These are phyloP conservation scores for Oreocharis arfaki DNA, from an alignment of 2,113 vertebrate species.

Conservation along the genomic window DNA sequence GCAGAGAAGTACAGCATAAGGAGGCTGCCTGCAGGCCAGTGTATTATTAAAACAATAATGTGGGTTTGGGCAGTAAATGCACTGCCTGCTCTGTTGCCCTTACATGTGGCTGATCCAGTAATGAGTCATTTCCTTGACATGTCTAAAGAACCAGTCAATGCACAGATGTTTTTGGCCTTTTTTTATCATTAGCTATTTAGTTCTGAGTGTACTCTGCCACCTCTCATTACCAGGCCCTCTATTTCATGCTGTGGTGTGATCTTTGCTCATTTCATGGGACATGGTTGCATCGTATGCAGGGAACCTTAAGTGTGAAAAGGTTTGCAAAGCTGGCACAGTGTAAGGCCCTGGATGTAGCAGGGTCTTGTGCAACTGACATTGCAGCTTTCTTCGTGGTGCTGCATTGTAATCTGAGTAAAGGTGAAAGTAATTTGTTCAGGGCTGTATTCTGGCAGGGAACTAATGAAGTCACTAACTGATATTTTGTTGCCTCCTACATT, in stretches of 20 bases:
- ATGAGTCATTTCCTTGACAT: neutral
- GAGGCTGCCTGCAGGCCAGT: neutral
- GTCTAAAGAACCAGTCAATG: neutral
- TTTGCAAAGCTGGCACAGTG: neutral
- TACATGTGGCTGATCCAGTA: neutral
- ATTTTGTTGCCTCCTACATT: neutral
- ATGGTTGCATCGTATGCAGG: rapidly evolving
- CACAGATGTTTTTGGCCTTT: neutral
- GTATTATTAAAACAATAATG: neutral
- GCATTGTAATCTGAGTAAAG: neutral
- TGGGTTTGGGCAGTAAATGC: neutral
- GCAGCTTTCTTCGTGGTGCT: neutral
- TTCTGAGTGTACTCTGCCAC: neutral
- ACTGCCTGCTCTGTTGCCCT: neutral
- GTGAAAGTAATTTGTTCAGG: neutral
- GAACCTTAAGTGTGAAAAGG: neutral
- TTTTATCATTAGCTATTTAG: neutral
- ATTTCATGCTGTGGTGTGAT: neutral
- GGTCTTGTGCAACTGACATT: neutral
- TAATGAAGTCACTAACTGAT: neutral
- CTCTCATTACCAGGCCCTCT: neutral
- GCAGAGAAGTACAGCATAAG: neutral
- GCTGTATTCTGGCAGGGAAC: neutral
- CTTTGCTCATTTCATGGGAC: neutral
- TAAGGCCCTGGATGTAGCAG: too few relatives aligned